Evolutionary conservation across 1,140 invertebrate genomes (phyloP).

Genomic region (Gryllus bimaculatus): DNA sequence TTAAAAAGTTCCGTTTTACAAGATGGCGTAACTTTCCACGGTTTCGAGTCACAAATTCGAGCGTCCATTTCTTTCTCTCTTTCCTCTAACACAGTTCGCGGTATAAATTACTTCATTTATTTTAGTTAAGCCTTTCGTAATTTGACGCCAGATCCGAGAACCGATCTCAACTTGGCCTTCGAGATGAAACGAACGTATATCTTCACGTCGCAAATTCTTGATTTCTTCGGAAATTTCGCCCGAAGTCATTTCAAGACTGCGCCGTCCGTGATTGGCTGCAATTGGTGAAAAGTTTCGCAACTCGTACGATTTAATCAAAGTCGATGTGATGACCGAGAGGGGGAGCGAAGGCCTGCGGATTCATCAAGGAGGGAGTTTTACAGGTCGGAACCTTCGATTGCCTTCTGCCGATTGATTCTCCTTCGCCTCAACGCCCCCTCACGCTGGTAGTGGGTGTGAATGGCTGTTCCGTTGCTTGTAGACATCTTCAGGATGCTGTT

Average conservation of each 20-base stretch:
- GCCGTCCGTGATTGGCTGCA: background rate
- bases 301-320: background rate
- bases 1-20: no score
- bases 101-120: constrained; percentile 2
- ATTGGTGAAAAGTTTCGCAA: background rate
- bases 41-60: background rate
- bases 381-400: background rate
- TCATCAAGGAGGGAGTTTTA: no score
- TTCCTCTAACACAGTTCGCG: background rate
- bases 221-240: background rate
- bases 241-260: background rate
- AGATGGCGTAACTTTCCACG: no score
- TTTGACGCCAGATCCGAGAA: background rate
- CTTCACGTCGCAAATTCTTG: background rate
- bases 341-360: no score
- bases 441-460: background rate
- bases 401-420: background rate
- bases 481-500: no score
- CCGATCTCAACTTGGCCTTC: no score
- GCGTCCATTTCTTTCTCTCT: background rate
- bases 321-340: background rate
- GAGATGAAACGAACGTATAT: background rate
- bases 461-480: no score
- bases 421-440: background rate
- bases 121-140: background rate